Evolutionary conservation across 2,797 vertebrate species (phyloP), one percentile per base, ranked within the genome.

Genomic region (Ateles fusciceps): DNA sequence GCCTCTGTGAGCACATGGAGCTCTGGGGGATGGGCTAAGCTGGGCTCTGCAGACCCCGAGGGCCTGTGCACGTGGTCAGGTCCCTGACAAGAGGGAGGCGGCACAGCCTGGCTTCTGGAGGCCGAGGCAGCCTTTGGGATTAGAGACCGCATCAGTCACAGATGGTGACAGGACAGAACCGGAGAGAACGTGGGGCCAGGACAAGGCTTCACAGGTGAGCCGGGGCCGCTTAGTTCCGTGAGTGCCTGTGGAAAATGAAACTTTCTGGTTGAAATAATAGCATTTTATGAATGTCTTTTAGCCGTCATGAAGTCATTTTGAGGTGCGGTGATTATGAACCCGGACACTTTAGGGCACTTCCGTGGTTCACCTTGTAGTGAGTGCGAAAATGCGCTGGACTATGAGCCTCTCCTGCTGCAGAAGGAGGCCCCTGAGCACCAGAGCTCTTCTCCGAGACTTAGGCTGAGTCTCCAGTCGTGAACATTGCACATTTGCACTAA

Each of bases 361-460:
- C n/a, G 2, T 5, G 46, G 28, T 11, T 44, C 6, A 10, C 11
- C 26, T 83, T 4, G 21, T 1, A 1, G 0, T 9, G 33, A 44
- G 5, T 4, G 21, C 0, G 2, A 7, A 36, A 11, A 5, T 8
- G 50, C 17, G 13, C 26, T 11, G 36, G 68, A n/a, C 1, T 2
- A 15, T 1, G 11, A 5, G 36, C 26, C 12, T 14, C 2, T 0
- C 15, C 17, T 5, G 28, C 68, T 9, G 68, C 21, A 11, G 39
- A 39, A 7, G 14, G 39, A 5, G 14, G 33, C 6, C 4, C 28
- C 26, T 46, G 91, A 6, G 48, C 84, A 14, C n/a, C 64, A 3
- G 14, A 42, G 22, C 4, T 5, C 57, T 59, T 87, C 46, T 72
- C 17, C 7, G 5, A 17, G 24, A 50, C 46, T 15, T 9, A 68